Conservation (phyloP, 2,888 invertebrate genomes). For the Aproaerema taeniolella region DNA sequence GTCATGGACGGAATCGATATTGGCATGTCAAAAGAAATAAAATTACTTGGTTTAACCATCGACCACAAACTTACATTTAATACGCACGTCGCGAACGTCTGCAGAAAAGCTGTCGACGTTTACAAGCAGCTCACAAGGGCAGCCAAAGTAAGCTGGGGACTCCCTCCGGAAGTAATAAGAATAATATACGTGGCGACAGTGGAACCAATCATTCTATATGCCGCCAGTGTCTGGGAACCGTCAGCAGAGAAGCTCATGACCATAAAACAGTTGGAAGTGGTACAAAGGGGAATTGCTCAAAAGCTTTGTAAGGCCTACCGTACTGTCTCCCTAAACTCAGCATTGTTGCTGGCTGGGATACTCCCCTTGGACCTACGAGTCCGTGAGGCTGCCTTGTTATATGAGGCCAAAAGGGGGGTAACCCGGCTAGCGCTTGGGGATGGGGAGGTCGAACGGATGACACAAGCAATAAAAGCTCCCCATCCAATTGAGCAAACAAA, state of each 20-base stretch:
- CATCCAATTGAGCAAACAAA: not conserved
- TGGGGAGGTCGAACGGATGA: not conserved
- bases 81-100: constrained; percentile 1
- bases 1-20: not conserved
- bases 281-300: not conserved
- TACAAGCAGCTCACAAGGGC: not conserved
- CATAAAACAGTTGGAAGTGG: not conserved
- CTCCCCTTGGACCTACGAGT: constrained; percentile 9
- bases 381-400: constrained; percentile 1
- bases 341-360: constrained; percentile 6
- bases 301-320: constrained; percentile 2
- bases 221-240: not conserved
- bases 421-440: not conserved
- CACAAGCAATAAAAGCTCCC: not conserved
- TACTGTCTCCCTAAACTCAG: constrained; percentile 6
- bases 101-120: not conserved
- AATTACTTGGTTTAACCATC: not conserved
- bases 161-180: not conserved
- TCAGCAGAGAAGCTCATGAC: not conserved
- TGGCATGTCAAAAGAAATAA: not conserved
- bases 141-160: not conserved
- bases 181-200: not conserved
- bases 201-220: not conserved
- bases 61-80: constrained; percentile 3
- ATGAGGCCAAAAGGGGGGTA: constrained; percentile 2